These are phyloP conservation scores for Coryphaenoides rupestris DNA, from an alignment of 2,113 vertebrate species.

Conservation along the genomic window DNA sequence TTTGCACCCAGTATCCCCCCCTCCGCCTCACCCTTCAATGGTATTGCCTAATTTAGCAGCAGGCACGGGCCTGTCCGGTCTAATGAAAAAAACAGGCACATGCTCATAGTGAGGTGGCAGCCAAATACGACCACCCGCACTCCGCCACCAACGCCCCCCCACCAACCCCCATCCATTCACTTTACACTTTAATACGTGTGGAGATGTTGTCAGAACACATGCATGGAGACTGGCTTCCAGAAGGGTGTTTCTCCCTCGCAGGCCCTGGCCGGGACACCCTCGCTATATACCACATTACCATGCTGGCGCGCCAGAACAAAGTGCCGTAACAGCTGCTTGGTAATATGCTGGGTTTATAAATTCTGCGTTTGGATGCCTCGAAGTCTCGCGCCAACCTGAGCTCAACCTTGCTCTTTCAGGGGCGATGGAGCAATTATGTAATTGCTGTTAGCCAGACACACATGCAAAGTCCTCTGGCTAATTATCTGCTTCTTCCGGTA, in stretches of 20 bases:
- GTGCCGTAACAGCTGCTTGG: conserved; percentile 59
- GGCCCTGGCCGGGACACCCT: conserved; percentile 7
- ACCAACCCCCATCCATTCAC: no score
- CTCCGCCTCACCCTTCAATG: neutral
- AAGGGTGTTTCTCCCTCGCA: no score
- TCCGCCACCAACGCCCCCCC: no score
- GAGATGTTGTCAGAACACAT: no score
- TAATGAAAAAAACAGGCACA: neutral
- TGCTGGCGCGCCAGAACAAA: conserved; percentile 61
- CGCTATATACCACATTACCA: conserved; percentile 42
- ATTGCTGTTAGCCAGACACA: conserved; percentile 41
- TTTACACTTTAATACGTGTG: no score
- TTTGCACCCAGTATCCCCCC: neutral
- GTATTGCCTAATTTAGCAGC: neutral
- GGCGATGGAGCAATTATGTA: conserved; percentile 55
- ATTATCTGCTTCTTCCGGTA: no score
- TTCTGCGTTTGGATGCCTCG: conserved; percentile 62
- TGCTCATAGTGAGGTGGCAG: neutral
- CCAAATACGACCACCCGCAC: conserved; percentile 1
- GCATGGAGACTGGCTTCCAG: no score
- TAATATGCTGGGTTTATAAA: conserved; percentile 66
- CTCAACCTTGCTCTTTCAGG: conserved; percentile 27
- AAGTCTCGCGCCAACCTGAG: conserved; percentile 44
- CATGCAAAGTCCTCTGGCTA: no score
- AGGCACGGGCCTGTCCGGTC: neutral